These are phyloP conservation scores for Chelonus insularis DNA, from an alignment of 1,140 invertebrate genomes.

Conservation along the genomic window DNA sequence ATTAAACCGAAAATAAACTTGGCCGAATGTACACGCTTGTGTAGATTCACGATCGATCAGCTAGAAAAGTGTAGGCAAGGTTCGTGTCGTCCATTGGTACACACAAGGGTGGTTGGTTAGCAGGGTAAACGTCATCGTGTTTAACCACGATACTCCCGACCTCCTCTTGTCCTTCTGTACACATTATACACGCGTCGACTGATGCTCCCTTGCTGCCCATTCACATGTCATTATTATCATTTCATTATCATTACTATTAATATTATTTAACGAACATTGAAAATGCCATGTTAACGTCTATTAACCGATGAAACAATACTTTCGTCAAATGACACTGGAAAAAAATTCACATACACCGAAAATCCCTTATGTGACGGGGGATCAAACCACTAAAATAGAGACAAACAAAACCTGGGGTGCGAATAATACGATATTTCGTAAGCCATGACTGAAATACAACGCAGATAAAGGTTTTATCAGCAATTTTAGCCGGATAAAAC, in stretches of 20 bases:
- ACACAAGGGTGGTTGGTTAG: constrained; percentile 23
- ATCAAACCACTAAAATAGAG: constrained; percentile 1
- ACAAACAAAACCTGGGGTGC: neutral
- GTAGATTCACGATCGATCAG: constrained; percentile 7
- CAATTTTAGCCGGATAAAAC: constrained; percentile 29
- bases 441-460: constrained; percentile 29
- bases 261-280: neutral
- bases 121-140: constrained; percentile 26
- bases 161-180: constrained; percentile 7
- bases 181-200: constrained; percentile 17
- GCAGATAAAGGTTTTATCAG: constrained; percentile 38
- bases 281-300: neutral
- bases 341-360: neutral
- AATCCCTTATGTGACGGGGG: neutral
- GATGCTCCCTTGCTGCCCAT: neutral
- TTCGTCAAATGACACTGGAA: neutral
- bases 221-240: neutral
- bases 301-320: neutral
- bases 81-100: neutral
- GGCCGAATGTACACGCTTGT: neutral
- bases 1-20: constrained; percentile 1
- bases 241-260: neutral
- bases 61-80: constrained; percentile 9
- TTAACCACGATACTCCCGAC: constrained; percentile 19
- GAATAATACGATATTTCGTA: constrained; percentile 10